A percentile compares a stretch with the other conserved stretches of the same genome.
Evolutionary conservation across 2,113 vertebrate species (phyloP).

Genomic region (Eubucco bourcierii): DNA sequence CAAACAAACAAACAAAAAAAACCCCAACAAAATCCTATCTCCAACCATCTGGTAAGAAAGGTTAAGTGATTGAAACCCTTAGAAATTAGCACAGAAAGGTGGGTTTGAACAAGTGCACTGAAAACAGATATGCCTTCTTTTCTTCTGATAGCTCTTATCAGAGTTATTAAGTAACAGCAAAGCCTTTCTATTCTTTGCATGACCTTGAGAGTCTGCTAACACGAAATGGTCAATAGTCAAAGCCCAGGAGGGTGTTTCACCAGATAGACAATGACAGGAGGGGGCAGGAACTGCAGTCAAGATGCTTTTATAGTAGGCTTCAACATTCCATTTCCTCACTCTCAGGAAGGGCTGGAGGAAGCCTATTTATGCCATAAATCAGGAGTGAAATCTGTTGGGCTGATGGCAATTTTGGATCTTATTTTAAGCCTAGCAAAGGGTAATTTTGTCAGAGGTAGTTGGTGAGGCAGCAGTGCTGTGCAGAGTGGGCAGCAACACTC

Average conservation of each 20-base stretch:
- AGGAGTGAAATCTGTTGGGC: not conserved
- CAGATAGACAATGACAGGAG: slow-evolving; percentile 23
- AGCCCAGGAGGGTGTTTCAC: slow-evolving; percentile 52
- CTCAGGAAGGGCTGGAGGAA: not conserved
- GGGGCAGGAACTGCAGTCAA: not conserved
- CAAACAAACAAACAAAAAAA: no score
- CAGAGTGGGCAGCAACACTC: not conserved
- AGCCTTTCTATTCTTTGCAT: slow-evolving; percentile 21
- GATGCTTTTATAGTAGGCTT: slow-evolving; percentile 6
- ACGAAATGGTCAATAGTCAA: slow-evolving; percentile 51
- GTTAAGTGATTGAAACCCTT: slow-evolving; percentile 65
- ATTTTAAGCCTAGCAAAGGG: not conserved
- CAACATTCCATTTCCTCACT: not conserved
- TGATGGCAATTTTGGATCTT: not conserved
- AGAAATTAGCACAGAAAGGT: slow-evolving; percentile 51
- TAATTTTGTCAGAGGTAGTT: slow-evolving; percentile 52
- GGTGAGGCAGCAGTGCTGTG: not conserved
- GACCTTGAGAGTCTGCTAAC: slow-evolving; percentile 49
- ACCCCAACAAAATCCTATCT: no score
- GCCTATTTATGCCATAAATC: not conserved
- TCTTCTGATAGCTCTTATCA: slow-evolving; percentile 36
- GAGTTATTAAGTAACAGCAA: slow-evolving; percentile 53
- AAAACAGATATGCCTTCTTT: slow-evolving; percentile 73
- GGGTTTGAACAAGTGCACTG: slow-evolving; percentile 70
- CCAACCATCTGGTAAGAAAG: slow-evolving; percentile 42